Conservation (phyloP, 2,113 vertebrate species). For the Epinephelus fuscoguttatus region DNA sequence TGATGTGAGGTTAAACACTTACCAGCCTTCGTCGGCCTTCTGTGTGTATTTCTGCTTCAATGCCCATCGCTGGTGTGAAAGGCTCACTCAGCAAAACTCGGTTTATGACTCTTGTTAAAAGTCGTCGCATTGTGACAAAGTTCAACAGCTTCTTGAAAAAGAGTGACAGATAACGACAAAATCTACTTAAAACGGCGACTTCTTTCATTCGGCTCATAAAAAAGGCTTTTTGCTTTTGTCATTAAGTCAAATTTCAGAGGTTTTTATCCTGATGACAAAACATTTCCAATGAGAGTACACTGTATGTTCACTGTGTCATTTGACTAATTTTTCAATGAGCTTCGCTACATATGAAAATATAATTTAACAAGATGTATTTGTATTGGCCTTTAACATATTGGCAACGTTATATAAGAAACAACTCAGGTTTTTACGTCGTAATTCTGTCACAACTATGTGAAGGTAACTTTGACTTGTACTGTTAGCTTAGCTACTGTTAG, state of each 20-base stretch:
- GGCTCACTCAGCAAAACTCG: conserved; percentile 57
- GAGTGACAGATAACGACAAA: conserved; percentile 6
- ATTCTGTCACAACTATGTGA: neutral
- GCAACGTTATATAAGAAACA: neutral
- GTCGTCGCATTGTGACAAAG: conserved; percentile 65
- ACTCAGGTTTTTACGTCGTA: neutral
- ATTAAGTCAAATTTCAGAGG: neutral
- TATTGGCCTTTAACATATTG: neutral
- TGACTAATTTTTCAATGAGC: neutral
- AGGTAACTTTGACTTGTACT: neutral
- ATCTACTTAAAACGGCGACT: accelerated
- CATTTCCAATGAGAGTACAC: neutral
- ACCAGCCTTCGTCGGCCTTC: conserved; percentile 73
- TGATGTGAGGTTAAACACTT: conserved; percentile 11
- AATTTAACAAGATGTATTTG: too few relatives aligned
- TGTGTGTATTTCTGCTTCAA: conserved; percentile 51
- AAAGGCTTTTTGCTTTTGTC: accelerated
- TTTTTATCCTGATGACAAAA: neutral
- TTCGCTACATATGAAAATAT: neutral
- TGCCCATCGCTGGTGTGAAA: conserved; percentile 44
- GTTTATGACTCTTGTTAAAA: conserved; percentile 65
- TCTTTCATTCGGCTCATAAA: conserved; percentile 38
- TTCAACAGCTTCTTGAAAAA: conserved; percentile 35
- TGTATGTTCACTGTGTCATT: neutral
- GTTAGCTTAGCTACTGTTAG: neutral